These are phyloP conservation scores for Thunnus thynnus DNA, from an alignment of 2,113 vertebrate genomes.

Conservation along the genomic window DNA sequence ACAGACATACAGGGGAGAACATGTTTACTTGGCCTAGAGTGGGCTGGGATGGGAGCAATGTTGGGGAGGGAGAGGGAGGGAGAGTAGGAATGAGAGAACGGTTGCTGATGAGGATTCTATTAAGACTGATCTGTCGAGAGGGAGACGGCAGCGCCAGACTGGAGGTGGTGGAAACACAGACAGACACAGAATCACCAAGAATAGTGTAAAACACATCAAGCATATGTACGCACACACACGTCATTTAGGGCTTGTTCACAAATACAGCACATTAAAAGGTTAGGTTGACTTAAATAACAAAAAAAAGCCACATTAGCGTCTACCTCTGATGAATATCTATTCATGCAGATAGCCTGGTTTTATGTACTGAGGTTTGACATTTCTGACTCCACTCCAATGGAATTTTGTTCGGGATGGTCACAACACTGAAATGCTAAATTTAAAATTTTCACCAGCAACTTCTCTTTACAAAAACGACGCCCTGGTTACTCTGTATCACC, in stretches of 20 bases:
- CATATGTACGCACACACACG: not conserved
- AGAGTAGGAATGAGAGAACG: constrained; percentile 20
- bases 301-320: not conserved
- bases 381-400: not conserved
- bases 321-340: not conserved
- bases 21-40: constrained; percentile 60
- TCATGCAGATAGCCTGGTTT: not conserved
- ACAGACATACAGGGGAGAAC: constrained; percentile 58
- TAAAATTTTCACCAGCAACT: not conserved
- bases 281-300: not conserved
- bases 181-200: constrained; percentile 3
- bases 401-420: not conserved
- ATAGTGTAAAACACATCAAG: not conserved
- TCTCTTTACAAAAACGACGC: constrained; percentile 12
- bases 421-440: not conserved
- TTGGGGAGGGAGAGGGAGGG: constrained; percentile 14
- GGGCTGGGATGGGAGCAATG: constrained; percentile 46
- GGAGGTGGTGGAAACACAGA: not conserved
- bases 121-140: constrained; percentile 53
- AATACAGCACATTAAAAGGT: not conserved
- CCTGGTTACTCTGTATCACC: not conserved
- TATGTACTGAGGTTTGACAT: not conserved
- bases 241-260: not conserved
- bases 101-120: constrained; percentile 55
- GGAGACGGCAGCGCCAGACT: constrained; percentile 21